Evolutionary conservation across 2,888 invertebrate species (phyloP).

Genomic region (Pedicia rivosa): DNA sequence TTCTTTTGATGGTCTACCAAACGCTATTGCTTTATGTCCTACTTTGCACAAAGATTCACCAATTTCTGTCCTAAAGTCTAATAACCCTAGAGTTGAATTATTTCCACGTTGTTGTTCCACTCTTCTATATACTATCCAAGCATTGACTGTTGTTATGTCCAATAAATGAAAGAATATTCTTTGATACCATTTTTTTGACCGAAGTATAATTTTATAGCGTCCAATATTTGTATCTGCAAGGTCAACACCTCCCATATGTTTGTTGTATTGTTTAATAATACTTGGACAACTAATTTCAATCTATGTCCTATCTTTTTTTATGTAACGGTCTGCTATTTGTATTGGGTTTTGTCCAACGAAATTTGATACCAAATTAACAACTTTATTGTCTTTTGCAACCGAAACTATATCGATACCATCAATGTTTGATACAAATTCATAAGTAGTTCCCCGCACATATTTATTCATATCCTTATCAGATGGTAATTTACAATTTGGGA

Average conservation of each 20-base stretch:
- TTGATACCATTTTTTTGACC: too few species aligned
- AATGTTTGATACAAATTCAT: neutral
- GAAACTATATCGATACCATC: neutral
- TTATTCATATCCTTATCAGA: neutral
- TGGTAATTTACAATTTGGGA: neutral
- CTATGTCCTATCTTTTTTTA: too few species aligned
- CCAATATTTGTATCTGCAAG: neutral
- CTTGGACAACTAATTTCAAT: too few species aligned
- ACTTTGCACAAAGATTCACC: neutral
- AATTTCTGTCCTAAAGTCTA: too few species aligned
- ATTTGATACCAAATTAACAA: neutral
- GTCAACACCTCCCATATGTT: neutral
- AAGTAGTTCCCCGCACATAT: neutral
- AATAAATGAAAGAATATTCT: neutral
- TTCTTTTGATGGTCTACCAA: neutral
- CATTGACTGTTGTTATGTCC: neutral
- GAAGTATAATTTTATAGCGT: constrained; percentile 1
- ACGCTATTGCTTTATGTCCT: neutral
- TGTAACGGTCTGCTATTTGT: too few species aligned
- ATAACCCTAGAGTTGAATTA: neutral
- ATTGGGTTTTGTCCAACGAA: neutral
- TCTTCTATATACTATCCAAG: constrained; percentile 1
- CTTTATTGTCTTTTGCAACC: neutral
- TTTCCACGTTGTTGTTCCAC: too few species aligned
- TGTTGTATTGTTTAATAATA: too few species aligned